phyloP scores from a whole-genome alignment of 2,113 vertebrate species.

The Chaetura pelagica region DNA sequence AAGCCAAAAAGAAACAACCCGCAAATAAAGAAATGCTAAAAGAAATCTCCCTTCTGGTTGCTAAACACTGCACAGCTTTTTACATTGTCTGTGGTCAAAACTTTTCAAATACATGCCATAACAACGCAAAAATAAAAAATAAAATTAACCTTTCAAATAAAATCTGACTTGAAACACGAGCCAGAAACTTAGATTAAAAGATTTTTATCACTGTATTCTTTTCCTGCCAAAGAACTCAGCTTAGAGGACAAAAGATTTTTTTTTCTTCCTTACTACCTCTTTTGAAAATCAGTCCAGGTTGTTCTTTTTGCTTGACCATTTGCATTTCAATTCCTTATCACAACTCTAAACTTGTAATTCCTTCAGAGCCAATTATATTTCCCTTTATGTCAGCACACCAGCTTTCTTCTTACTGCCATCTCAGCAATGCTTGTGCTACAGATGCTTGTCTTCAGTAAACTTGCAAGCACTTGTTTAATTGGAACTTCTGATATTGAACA shows the following conservation, averaged over 20 bases:
- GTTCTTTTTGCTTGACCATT: background rate
- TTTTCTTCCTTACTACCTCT: background rate
- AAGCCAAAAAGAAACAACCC: background rate
- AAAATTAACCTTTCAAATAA: background rate
- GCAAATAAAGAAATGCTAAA: background rate
- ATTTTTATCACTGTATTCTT: background rate
- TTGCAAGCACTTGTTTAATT: background rate
- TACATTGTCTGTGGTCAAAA: background rate
- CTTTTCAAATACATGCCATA: background rate
- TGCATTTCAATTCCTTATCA: background rate
- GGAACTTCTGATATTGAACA: background rate
- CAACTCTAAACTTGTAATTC: background rate
- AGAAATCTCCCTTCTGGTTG: background rate
- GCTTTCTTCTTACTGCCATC: background rate
- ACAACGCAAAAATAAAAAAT: background rate
- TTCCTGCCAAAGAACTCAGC: background rate
- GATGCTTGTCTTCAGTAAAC: background rate
- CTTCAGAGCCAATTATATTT: background rate
- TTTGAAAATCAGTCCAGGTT: background rate
- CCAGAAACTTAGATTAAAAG: background rate
- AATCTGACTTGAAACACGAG: background rate
- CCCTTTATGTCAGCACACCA: background rate
- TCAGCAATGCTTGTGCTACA: background rate
- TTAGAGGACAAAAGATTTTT: background rate
- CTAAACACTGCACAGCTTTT: background rate